Evolutionary conservation across 2,113 vertebrate genomes (phyloP), one percentile per base, ranked within the genome.

Genomic region (Colinus virginianus): DNA sequence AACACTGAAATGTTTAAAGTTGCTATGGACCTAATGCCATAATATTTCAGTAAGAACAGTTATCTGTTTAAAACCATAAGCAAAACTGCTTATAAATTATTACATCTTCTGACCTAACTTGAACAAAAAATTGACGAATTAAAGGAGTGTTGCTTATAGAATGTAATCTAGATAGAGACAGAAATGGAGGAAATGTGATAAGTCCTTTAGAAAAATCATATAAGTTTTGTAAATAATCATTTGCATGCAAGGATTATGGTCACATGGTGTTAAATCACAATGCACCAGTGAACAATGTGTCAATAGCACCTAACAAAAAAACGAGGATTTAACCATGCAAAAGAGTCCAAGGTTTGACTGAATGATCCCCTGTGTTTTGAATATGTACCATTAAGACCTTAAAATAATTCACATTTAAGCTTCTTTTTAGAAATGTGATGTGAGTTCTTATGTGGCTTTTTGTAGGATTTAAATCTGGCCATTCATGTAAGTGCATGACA

Each of bases 41-140:
- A 95, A 97, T 97, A 97, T 97, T 97, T 97, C 96, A 97, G 93
- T 96, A 98, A 97, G 87, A 97, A 77, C 55, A 94, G 95, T 96
- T 88, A 96, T 83, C 95, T 97, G 48, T 94, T 96, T 95, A 87
- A 87, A 91, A 94, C 86, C 78, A 79, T 94, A 89, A 96, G 74
- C 36, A 70, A 82, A 90, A 58, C 76, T 83, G 70, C 55, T 79
- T 48, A 51, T 94, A 81, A 91, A 83, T 94, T 80, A 80, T 82
- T 78, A 36, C 46, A 36, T 87, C 30, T 87, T 68, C 59, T 70
- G 61, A 71, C 15, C 68, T 59, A 78, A 78, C 40, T 86, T 3
- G 7, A 83, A 42, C 26, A 21, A 88, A 26, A 90, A 94, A 42
- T 8, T 38, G 74, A 69, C 62, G 68, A 74, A 63, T n/a, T n/a